Evolutionary conservation across 2,797 vertebrate species (phyloP).

Genomic region (Chelmon rostratus): DNA sequence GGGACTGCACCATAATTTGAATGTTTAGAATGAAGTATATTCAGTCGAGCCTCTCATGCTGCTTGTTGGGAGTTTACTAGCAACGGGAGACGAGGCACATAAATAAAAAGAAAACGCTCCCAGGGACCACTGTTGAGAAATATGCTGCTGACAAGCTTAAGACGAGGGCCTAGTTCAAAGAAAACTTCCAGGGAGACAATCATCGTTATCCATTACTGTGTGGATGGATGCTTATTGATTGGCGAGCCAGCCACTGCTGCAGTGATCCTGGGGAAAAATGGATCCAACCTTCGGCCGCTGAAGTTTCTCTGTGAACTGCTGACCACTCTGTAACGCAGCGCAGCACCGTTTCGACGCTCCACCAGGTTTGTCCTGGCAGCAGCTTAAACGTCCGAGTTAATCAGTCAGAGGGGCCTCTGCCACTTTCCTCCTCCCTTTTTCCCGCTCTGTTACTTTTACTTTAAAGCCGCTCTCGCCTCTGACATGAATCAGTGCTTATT

Average conservation of each 20-base stretch:
- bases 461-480: conserved; percentile 21
- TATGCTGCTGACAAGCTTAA: conserved; percentile 38
- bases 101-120: conserved; percentile 3
- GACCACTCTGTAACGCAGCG: conserved; percentile 51
- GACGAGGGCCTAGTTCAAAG: conserved; percentile 39
- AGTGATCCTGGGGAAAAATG: conserved; percentile 19
- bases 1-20: neutral
- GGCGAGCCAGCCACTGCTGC: conserved; percentile 1
- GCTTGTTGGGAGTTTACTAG: conserved; percentile 5
- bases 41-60: neutral
- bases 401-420: conserved; percentile 25
- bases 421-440: neutral
- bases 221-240: conserved; percentile 56
- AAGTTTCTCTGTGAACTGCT: conserved; percentile 42
- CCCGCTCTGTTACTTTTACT: neutral
- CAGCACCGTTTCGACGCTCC: conserved; percentile 1
- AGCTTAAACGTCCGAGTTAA: conserved; percentile 27
- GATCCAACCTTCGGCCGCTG: conserved; percentile 50
- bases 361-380: conserved; percentile 32
- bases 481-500: conserved; percentile 36
- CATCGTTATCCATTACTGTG: conserved; percentile 43
- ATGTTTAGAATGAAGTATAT: conserved; percentile 1
- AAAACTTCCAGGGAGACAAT: conserved; percentile 44
- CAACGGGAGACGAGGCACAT: neutral
- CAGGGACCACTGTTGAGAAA: conserved; percentile 21